Conservation (phyloP, 2,113 vertebrate species). For the Megaleporinus macrocephalus region DNA sequence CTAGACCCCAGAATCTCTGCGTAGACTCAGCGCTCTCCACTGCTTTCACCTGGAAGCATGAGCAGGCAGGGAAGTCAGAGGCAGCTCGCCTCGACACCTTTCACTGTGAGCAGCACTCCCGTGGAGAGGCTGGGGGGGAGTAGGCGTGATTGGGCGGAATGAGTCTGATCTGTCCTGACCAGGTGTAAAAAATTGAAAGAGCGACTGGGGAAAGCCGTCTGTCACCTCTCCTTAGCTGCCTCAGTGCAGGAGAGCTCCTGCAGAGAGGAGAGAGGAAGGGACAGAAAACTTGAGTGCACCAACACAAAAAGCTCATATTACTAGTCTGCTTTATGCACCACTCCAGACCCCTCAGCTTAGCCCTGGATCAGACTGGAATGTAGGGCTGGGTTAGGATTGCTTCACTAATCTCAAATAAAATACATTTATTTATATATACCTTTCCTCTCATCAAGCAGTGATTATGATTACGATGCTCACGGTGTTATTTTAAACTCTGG, state of each 20-base stretch:
- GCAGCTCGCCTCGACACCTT: background rate
- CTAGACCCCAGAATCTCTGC: background rate
- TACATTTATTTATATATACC: too few species aligned
- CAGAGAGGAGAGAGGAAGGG: background rate
- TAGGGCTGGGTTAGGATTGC: too few species aligned
- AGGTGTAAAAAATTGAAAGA: slow-evolving; percentile 61
- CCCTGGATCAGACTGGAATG: background rate
- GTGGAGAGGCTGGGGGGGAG: slow-evolving; percentile 17
- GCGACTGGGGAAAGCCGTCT: slow-evolving; percentile 57
- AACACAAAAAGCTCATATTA: background rate
- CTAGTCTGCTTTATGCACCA: background rate
- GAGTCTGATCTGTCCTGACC: slow-evolving; percentile 62
- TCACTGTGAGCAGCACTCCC: background rate
- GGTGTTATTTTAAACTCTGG: too few species aligned
- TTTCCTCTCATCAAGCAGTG: too few species aligned
- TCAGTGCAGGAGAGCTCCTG: slow-evolving; percentile 32
- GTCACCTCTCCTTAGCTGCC: slow-evolving; percentile 55
- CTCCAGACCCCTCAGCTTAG: background rate
- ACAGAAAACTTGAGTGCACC: background rate
- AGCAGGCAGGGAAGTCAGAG: background rate
- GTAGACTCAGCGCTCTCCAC: background rate
- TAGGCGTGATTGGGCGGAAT: slow-evolving; percentile 49
- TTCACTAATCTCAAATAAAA: too few species aligned
- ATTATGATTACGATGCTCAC: too few species aligned
- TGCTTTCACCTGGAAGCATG: background rate